Percentiles rank a stretch among this genome's conserved stretches.
Conservation (phyloP, 2,113 vertebrate genomes). For the Phylloscopus trochiloides region DNA sequence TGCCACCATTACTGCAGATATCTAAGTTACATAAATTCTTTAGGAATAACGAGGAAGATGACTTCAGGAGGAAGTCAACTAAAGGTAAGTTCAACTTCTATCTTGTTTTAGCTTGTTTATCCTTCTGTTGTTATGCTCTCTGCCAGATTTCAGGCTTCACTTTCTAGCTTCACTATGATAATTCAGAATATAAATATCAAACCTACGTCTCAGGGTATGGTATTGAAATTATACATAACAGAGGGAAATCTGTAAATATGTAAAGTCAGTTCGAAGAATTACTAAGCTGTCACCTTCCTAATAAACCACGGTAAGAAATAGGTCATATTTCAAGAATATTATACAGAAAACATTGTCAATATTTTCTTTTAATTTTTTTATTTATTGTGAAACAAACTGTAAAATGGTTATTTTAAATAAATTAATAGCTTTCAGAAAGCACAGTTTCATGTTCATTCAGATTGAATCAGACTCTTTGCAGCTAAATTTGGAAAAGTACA, state of each 20-base stretch:
- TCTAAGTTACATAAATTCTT: not conserved
- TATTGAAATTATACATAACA: not conserved
- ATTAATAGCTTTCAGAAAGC: not conserved
- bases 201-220: not conserved
- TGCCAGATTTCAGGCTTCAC: not conserved
- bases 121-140: not conserved
- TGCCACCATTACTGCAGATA: not conserved
- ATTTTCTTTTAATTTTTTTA: not conserved
- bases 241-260: not conserved
- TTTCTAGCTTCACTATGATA: not conserved
- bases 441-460: not conserved
- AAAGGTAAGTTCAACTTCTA: not conserved
- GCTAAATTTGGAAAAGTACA: not conserved
- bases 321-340: not conserved
- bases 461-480: not conserved
- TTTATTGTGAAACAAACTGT: not conserved
- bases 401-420: not conserved
- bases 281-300: not conserved
- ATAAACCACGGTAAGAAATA: not conserved
- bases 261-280: not conserved
- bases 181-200: not conserved
- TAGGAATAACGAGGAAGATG: not conserved
- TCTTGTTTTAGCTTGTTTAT: not conserved
- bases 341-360: not conserved
- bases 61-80: not conserved